Evolutionary conservation across 2,888 invertebrate genomes (phyloP), one percentile per base, ranked within the genome.

Genomic region (Rosalia funebris): DNA sequence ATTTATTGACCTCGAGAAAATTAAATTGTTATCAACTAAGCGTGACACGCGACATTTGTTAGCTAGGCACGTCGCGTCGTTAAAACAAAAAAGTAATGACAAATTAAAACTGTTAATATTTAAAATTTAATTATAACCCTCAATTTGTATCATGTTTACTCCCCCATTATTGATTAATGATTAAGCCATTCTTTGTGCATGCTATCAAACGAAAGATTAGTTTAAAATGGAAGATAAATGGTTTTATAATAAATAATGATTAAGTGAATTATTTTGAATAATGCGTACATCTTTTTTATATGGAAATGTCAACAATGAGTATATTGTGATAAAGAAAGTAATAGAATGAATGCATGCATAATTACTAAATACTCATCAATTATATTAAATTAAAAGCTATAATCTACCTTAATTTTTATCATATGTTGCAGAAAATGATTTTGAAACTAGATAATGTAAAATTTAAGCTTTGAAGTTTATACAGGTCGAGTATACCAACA

Each of bases 101-200:
- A 25, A 25, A 25, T 25, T 25, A 25, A 25, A 25, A 25, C 4
- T 25, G 25, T 25, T 25, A 3, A 25, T 25, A 25, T 25, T 25
- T 25, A 7, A 25, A 25, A 25, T 25, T 25, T 25, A 25, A 25
- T 25, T 25, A 25, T 25, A 25, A 25, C 25, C 4, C 25, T 25
- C 25, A 25, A 25, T 25, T 25, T 25, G 25, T 34, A 47, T 34
- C 47, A 36, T 14, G 47, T 47, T 36, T 17, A 47, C 34, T 34
- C 16, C 14, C 16, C 47, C 31, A 47, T 47, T 47, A 47, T 47
- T 47, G 47, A 47, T 47, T 47, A 47, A 47, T 36, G 34, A 47
- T 47, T 47, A 47, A 47, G 47, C 36, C 12, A 34, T 25, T 25
- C 25, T 16, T 34, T 46, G 15, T 25, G 31, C 34, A 34, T 19